phyloP scores from a whole-genome alignment of 2,888 invertebrate genomes.

The Tenodera sinensis region DNA sequence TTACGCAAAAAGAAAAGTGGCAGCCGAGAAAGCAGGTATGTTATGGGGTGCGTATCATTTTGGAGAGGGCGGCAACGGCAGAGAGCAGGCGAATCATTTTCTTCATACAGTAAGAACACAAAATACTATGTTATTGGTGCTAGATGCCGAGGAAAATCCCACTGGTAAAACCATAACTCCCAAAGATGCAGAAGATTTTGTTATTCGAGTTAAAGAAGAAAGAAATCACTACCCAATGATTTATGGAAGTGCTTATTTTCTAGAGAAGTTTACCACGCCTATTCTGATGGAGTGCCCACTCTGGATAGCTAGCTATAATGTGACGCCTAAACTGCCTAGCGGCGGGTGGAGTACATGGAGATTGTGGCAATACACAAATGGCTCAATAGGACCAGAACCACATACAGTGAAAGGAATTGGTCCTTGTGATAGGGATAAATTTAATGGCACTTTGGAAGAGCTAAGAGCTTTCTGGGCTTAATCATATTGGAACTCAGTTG shows the following conservation, averaged over 20 bases:
- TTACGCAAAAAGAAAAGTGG: conserved; percentile 22
- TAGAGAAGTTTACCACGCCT: conserved; percentile 20
- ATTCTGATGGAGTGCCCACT: conserved; percentile 24
- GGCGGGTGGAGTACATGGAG: conserved; percentile 29
- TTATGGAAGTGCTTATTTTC: conserved; percentile 27
- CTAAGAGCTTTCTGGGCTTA: neutral
- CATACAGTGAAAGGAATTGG: conserved; percentile 31
- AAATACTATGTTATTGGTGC: conserved; percentile 27
- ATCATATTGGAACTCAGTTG: neutral
- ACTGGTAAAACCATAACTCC: conserved; percentile 23
- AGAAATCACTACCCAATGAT: conserved; percentile 26
- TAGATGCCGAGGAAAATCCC: conserved; percentile 27
- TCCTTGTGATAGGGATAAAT: conserved; percentile 28
- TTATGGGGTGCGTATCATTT: conserved; percentile 34
- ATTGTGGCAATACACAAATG: conserved; percentile 34
- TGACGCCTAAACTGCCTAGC: neutral
- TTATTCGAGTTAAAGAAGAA: conserved; percentile 18
- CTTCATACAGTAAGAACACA: neutral
- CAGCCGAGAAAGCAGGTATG: conserved; percentile 24
- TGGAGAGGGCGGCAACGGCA: conserved; percentile 26
- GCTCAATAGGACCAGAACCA: conserved; percentile 18
- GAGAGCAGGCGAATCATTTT: neutral
- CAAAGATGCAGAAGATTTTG: conserved; percentile 27
- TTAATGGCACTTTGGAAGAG: conserved; percentile 12
- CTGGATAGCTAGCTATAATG: neutral